A percentile compares a stretch with the other conserved stretches of the same genome.
Evolutionary conservation across 1,140 invertebrate species (phyloP).

Genomic region (Lasioglossum albipes): DNA sequence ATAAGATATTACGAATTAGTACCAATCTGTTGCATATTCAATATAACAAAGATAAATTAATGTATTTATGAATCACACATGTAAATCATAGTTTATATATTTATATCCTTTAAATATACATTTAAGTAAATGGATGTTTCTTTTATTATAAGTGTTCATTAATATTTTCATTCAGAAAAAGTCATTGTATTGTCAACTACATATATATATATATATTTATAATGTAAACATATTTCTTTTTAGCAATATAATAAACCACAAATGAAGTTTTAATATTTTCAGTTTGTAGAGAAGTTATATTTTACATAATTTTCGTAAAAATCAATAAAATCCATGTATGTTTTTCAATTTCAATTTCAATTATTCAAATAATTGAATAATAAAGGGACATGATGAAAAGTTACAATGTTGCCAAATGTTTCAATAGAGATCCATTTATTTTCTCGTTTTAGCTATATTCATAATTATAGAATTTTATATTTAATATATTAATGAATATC

Average conservation of each 20-base stretch:
- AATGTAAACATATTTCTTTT: conserved; percentile 22
- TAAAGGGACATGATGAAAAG: neutral
- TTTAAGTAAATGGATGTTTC: conserved; percentile 19
- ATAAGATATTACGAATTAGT: neutral
- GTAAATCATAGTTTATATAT: conserved; percentile 36
- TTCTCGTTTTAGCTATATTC: neutral
- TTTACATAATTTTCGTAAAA: neutral
- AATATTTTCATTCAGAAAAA: neutral
- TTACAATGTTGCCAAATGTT: conserved; percentile 30
- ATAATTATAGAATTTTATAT: too few species aligned
- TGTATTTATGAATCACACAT: conserved; percentile 36
- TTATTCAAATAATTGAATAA: conserved; percentile 12
- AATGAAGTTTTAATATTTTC: neutral
- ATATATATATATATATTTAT: conserved; percentile 7
- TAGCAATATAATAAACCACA: conserved; percentile 23
- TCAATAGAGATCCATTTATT: neutral
- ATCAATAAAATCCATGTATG: neutral
- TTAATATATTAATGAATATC: neutral
- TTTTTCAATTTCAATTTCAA: neutral
- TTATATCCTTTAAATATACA: conserved; percentile 19
- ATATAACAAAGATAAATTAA: neutral
- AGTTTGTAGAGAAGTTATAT: neutral
- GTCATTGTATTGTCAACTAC: neutral
- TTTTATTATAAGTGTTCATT: neutral
- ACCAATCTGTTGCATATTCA: neutral